Conservation (phyloP, 2,113 vertebrate species). For the Heterocephalus glaber region DNA sequence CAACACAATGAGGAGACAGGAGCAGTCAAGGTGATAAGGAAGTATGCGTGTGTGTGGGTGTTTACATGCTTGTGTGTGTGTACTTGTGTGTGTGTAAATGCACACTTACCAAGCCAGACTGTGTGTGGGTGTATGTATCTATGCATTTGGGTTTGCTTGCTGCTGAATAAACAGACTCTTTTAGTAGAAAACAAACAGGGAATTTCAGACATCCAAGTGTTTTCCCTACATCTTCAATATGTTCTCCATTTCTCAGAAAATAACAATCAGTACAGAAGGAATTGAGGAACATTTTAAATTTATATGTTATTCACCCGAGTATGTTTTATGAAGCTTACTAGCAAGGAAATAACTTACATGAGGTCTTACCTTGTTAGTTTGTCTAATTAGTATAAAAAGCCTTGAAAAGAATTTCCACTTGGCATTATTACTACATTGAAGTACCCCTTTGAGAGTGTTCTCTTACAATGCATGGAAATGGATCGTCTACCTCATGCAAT, state of each 20-base stretch:
- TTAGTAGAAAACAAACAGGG: constrained; percentile 62
- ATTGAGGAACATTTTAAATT: constrained; percentile 40
- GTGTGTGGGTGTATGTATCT: neutral
- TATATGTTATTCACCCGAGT: neutral
- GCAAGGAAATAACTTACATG: constrained; percentile 67
- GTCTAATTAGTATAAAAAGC: constrained; percentile 76
- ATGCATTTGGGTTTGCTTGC: neutral
- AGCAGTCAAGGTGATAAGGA: neutral
- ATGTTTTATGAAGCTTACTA: constrained; percentile 50
- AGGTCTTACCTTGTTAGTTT: constrained; percentile 74
- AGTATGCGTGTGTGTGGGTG: neutral
- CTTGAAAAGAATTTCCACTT: constrained; percentile 75
- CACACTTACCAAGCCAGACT: neutral
- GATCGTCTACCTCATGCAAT: constrained; percentile 54
- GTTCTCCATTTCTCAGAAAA: constrained; percentile 48
- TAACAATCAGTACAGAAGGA: neutral
- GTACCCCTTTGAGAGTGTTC: constrained; percentile 59
- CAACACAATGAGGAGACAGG: neutral
- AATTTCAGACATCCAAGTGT: constrained; percentile 33
- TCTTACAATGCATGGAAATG: constrained; percentile 60
- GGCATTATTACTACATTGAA: constrained; percentile 69
- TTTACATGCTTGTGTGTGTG: too few relatives aligned
- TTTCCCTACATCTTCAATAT: neutral
- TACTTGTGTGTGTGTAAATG: fast-evolving
- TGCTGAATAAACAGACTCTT: constrained; percentile 66